Base-by-base conservation (phyloP, 2,888 invertebrate species). In the Syrphus vitripennis region DNA sequence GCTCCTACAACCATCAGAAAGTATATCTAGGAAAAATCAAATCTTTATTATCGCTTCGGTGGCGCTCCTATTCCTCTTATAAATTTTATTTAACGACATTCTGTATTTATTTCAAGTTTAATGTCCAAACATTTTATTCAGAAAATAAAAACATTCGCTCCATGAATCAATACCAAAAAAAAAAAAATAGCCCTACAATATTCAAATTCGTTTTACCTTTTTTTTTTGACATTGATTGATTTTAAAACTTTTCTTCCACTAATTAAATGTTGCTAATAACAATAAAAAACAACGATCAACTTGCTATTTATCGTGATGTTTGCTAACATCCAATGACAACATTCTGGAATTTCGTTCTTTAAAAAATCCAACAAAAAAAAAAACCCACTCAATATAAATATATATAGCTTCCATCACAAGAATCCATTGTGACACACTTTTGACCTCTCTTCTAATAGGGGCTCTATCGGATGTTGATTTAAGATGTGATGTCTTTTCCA, bases 231-330 rank as follows among this genome's bases (percentile, higher is more conserved):
- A 16, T 67, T 50, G 67, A 50, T 50, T 50, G 67, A 67, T 67
- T 48, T 45, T 21, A 45, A 29, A 42, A 65, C 21, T 19, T 48
- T 67, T 48, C 2, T 24, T 45, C n/a, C 19, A 42, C 65, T 67
- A 67, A 67, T 67, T 5, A 50, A 67, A 67, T 50, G 67, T 34
- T 31, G 67, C 67, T 67, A 67, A 67, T 67, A 67, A 67, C n/a
- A 21, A 67, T 67, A 67, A 67, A 67, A 50, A 21, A n/a, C 14
- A 59, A 34, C 34, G 16, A 10, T 12, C 12, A 34, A 34, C 65
- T 12, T 67, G 48, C 31, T 45, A 61, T 24, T 29, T 19, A 3
- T 7, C 26, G 42, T 12, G 57, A 19, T 10, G n/a, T 12, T 24
- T 34, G 29, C 12, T 34, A 37, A 26, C 21, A 24, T 3, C n/a